Percentiles rank a stretch among this genome's conserved stretches.
phyloP scores from a whole-genome alignment of 2,113 vertebrate species.

The Ancistrus triradiatus region DNA sequence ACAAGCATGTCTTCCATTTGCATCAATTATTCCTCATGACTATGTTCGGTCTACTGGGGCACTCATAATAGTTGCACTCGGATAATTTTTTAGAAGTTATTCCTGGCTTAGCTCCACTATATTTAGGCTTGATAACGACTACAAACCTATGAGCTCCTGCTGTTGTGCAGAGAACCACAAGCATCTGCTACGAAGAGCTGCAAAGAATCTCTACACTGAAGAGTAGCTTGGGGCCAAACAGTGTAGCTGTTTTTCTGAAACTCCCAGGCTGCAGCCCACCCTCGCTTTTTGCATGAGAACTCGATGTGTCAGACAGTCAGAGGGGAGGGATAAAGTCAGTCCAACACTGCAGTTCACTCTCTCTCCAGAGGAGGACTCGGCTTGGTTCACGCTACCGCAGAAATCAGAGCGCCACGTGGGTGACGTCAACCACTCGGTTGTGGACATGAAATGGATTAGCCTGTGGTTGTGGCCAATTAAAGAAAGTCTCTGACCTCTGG shows the following conservation, averaged over 20 bases:
- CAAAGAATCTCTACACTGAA: not conserved
- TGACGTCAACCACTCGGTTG: not conserved
- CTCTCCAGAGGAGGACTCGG: not conserved
- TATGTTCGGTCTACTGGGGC: too few species aligned
- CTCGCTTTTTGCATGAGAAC: conserved; percentile 38
- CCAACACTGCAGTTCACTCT: conserved; percentile 14
- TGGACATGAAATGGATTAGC: not conserved
- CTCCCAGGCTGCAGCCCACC: conserved; percentile 36
- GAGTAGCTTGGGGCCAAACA: not conserved
- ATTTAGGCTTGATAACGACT: too few species aligned
- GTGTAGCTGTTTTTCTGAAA: conserved; percentile 37
- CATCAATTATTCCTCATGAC: too few species aligned
- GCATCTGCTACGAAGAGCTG: too few species aligned
- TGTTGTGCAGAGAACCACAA: too few species aligned
- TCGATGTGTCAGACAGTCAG: conserved; percentile 26
- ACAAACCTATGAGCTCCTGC: too few species aligned
- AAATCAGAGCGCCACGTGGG: not conserved
- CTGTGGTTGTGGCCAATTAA: too few species aligned
- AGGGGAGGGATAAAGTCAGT: conserved; percentile 19
- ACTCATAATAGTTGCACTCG: too few species aligned
- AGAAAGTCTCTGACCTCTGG: conserved; percentile 17
- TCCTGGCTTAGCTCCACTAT: too few species aligned
- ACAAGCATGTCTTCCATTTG: too few species aligned
- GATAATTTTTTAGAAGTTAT: too few species aligned
- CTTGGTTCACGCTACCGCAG: not conserved